A percentile compares a stretch with the other conserved stretches of the same genome.
Evolutionary conservation across 1,140 invertebrate species (phyloP).

Genomic region (Meloidogyne floridensis): DNA sequence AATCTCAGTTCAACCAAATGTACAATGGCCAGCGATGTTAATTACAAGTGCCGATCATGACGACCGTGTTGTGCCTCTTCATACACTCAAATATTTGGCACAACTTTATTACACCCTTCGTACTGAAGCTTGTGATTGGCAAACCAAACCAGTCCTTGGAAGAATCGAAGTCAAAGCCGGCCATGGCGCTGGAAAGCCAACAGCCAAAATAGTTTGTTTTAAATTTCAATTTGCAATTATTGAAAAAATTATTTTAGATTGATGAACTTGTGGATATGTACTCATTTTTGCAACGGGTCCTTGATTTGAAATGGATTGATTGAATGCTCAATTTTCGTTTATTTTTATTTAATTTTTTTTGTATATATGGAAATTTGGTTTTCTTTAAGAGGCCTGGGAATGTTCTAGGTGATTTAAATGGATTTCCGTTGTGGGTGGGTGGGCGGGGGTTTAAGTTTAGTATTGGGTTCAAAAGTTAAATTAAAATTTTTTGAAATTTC

Average conservation of each 20-base stretch:
- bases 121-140: slow-evolving; percentile 71
- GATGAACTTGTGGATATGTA: slow-evolving; percentile 59
- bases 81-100: slow-evolving; percentile 91
- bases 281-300: slow-evolving; percentile 51
- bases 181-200: slow-evolving; percentile 93
- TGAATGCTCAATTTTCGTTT: not conserved
- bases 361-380: too few species aligned
- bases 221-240: not conserved
- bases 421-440: too few species aligned
- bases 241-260: slow-evolving; percentile 36
- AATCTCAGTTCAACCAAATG: slow-evolving; percentile 70
- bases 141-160: slow-evolving; percentile 85
- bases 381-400: too few species aligned
- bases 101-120: slow-evolving; percentile 80
- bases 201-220: slow-evolving; percentile 75
- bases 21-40: slow-evolving; percentile 85
- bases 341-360: too few species aligned
- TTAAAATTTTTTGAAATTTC: too few species aligned
- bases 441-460: too few species aligned
- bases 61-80: slow-evolving; percentile 89
- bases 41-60: slow-evolving; percentile 95
- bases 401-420: too few species aligned
- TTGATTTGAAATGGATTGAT: slow-evolving; percentile 42
- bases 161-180: slow-evolving; percentile 91
- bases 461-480: too few species aligned